Conservation (phyloP, 2,888 invertebrate species). For the Xylophagus ater region DNA sequence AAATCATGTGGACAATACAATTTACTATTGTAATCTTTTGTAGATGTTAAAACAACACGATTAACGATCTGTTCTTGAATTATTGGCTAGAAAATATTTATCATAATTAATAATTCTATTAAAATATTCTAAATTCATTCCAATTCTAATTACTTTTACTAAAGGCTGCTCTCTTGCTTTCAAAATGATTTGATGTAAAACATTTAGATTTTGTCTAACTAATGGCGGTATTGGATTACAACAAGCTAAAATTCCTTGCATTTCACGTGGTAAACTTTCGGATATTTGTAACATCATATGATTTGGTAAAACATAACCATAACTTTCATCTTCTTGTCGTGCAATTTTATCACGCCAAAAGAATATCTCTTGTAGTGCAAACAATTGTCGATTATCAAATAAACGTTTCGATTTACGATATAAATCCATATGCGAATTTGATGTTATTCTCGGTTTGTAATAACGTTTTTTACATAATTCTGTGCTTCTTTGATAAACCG, state of each 20-base stretch:
- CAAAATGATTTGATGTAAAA: slow-evolving; percentile 54
- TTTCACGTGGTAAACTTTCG: slow-evolving; percentile 77
- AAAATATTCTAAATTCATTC: not conserved
- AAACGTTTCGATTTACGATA: slow-evolving; percentile 64
- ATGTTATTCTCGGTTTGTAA: slow-evolving; percentile 58
- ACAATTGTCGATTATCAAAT: slow-evolving; percentile 77
- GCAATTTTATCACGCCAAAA: slow-evolving; percentile 82
- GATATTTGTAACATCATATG: slow-evolving; percentile 89
- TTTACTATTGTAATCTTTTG: slow-evolving; percentile 43
- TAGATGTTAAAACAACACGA: slow-evolving; percentile 16
- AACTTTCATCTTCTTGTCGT: slow-evolving; percentile 82
- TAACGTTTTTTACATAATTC: slow-evolving; percentile 72
- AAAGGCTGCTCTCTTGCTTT: slow-evolving; percentile 58
- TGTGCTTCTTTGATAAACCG: slow-evolving; percentile 63
- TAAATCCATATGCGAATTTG: slow-evolving; percentile 62
- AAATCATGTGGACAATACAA: slow-evolving; percentile 53
- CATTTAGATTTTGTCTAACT: slow-evolving; percentile 44
- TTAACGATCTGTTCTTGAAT: slow-evolving; percentile 37
- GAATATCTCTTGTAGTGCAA: slow-evolving; percentile 69
- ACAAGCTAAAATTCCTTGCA: slow-evolving; percentile 85
- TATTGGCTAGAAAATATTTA: slow-evolving; percentile 38
- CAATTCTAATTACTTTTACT: slow-evolving; percentile 40
- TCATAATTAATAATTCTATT: not conserved
- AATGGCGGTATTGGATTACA: slow-evolving; percentile 86
- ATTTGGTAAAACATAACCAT: slow-evolving; percentile 85